Conservation (phyloP, 2,113 vertebrate species). For the Corythoichthys intestinalis region DNA sequence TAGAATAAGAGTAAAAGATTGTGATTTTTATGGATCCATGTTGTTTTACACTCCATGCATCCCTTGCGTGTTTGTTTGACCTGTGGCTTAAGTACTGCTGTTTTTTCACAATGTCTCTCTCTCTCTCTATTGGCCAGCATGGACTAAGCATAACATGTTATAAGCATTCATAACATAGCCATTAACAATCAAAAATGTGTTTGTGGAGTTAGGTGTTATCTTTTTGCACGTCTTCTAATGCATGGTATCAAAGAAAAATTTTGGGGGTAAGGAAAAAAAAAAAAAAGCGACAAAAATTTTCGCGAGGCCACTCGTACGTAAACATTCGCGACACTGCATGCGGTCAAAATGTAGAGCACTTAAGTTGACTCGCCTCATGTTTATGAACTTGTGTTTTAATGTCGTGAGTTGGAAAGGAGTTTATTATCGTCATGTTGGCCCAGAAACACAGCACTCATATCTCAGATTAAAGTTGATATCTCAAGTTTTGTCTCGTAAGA, state of each 20-base stretch:
- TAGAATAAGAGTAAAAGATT: conserved; percentile 75
- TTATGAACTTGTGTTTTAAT: conserved; percentile 40
- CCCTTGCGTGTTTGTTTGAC: conserved; percentile 77
- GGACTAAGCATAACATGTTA: conserved; percentile 80
- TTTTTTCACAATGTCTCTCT: conserved; percentile 65
- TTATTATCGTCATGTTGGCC: conserved; percentile 73
- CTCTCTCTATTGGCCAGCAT: conserved; percentile 79
- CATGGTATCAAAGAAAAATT: conserved; percentile 79
- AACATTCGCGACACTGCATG: conserved; percentile 74
- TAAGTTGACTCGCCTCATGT: conserved; percentile 70
- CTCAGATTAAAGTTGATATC: conserved; percentile 38
- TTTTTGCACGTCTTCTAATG: conserved; percentile 83
- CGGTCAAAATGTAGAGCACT: conserved; percentile 69
- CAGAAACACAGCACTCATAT: conserved; percentile 34
- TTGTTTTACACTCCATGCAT: conserved; percentile 76
- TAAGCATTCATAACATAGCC: conserved; percentile 79
- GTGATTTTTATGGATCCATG: conserved; percentile 76
- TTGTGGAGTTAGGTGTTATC: conserved; percentile 81
- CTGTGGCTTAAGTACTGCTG: conserved; percentile 80
- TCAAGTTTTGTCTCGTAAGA: conserved; percentile 42
- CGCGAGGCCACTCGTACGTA: conserved; percentile 61
- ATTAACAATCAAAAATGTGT: conserved; percentile 79
- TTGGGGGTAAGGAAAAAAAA: conserved; percentile 62
- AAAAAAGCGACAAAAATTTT: conserved; percentile 65
- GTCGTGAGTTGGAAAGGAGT: conserved; percentile 67